These are phyloP conservation scores for Panagrolaimus sp. DNA, from an alignment of 1,140 invertebrate species.

Conservation along the genomic window DNA sequence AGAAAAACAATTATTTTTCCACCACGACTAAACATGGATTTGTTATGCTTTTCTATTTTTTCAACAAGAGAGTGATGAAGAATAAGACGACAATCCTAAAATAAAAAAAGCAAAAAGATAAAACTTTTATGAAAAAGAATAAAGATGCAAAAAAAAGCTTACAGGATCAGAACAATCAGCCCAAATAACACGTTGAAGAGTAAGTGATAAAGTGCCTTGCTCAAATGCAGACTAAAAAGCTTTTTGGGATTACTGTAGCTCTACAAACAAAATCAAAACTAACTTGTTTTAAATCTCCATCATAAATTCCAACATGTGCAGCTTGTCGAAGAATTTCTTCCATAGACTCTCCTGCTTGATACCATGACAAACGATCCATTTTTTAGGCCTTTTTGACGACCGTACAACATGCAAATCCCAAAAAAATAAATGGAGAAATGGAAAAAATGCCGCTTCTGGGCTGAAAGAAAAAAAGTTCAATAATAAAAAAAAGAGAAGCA, in stretches of 20 bases:
- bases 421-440: neutral
- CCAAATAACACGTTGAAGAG: conserved; percentile 57
- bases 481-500: neutral
- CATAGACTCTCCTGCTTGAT: conserved; percentile 54
- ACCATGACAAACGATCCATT: conserved; percentile 58
- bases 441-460: neutral
- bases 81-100: conserved; percentile 54
- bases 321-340: conserved; percentile 57
- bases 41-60: conserved; percentile 55
- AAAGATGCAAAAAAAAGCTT: conserved; percentile 15
- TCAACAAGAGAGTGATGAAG: conserved; percentile 58
- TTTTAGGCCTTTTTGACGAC: conserved; percentile 22
- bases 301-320: conserved; percentile 56
- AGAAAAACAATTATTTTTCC: conserved; percentile 75
- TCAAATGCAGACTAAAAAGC: conserved; percentile 52
- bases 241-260: neutral
- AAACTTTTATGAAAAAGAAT: conserved; percentile 16
- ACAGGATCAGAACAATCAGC: conserved; percentile 56
- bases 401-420: neutral
- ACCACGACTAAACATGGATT: conserved; percentile 56
- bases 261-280: conserved; percentile 14
- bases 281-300: conserved; percentile 56
- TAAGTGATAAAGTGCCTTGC: conserved; percentile 57
- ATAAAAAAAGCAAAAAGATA: conserved; percentile 13
- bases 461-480: neutral